Evolutionary conservation across 2,113 vertebrate species (phyloP).

Genomic region (Oxyura jamaicensis): DNA sequence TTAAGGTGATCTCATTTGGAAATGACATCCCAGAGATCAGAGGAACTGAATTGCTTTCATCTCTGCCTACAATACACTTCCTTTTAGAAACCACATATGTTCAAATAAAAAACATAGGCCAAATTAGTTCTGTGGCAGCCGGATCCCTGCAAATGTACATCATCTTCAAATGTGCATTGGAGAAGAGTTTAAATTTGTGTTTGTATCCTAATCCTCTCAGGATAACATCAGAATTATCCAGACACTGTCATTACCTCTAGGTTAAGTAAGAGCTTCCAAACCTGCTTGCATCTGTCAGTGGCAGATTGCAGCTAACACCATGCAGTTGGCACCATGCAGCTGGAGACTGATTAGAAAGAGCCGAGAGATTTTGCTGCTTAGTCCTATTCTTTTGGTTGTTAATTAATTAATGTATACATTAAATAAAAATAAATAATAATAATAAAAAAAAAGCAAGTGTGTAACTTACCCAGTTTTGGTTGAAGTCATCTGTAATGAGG

Average conservation of each 20-base stretch:
- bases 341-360: not conserved
- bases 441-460: not conserved
- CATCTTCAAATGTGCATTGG: not conserved
- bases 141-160: conserved; percentile 38
- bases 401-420: conserved; percentile 7
- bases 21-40: conserved; percentile 36
- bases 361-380: not conserved
- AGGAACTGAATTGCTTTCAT: conserved; percentile 49
- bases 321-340: conserved; percentile 23
- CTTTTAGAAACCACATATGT: conserved; percentile 48
- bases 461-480: not conserved
- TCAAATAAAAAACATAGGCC: conserved; percentile 55
- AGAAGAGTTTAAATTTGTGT: conserved; percentile 50
- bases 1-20: conserved; percentile 34
- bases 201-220: conserved; percentile 54
- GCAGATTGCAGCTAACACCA: conserved; percentile 57
- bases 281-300: conserved; percentile 63
- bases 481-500: not conserved
- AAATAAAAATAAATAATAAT: not conserved
- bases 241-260: conserved; percentile 26
- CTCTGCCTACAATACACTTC: conserved; percentile 28
- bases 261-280: conserved; percentile 63
- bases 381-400: not conserved
- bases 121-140: conserved; percentile 29
- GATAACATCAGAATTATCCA: conserved; percentile 62